Percentiles rank a stretch among this genome's conserved stretches.
Evolutionary conservation across 1,140 invertebrate species (phyloP).

Genomic region (Drosophila asahinai): DNA sequence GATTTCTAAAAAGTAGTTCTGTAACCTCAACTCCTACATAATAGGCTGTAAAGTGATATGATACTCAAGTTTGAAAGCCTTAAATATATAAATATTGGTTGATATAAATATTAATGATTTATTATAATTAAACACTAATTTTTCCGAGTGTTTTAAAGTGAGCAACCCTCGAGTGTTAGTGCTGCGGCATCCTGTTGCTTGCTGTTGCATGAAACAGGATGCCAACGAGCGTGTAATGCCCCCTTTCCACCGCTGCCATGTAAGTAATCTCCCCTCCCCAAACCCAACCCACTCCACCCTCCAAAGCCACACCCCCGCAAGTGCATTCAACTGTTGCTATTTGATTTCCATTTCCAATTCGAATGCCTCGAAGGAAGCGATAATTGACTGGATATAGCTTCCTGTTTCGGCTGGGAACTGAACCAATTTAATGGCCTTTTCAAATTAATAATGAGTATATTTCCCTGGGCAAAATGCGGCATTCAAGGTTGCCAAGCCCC

Average conservation of each 20-base stretch:
- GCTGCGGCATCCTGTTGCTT: conserved; percentile 76
- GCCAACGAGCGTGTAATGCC: conserved; percentile 77
- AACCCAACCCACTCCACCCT: background rate
- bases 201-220: conserved; percentile 82
- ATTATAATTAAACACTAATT: background rate
- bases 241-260: conserved; percentile 15
- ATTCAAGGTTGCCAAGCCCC: conserved; percentile 29
- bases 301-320: conserved; percentile 29
- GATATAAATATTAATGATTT: background rate
- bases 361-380: conserved; percentile 49
- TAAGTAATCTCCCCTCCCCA: background rate
- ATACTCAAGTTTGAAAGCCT: background rate
- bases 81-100: background rate
- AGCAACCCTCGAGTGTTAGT: conserved; percentile 48
- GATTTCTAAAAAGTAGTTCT: too few species aligned
- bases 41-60: background rate
- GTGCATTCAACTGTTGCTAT: conserved; percentile 59
- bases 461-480: conserved; percentile 25
- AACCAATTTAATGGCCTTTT: conserved; percentile 36
- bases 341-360: conserved; percentile 75
- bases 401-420: conserved; percentile 38
- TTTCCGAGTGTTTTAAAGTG: conserved; percentile 17
- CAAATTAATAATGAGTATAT: conserved; percentile 24
- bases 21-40: background rate
- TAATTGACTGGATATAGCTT: conserved; percentile 57